Conservation (phyloP, 2,797 vertebrate genomes). For the Hydrocynus forskahlii region DNA sequence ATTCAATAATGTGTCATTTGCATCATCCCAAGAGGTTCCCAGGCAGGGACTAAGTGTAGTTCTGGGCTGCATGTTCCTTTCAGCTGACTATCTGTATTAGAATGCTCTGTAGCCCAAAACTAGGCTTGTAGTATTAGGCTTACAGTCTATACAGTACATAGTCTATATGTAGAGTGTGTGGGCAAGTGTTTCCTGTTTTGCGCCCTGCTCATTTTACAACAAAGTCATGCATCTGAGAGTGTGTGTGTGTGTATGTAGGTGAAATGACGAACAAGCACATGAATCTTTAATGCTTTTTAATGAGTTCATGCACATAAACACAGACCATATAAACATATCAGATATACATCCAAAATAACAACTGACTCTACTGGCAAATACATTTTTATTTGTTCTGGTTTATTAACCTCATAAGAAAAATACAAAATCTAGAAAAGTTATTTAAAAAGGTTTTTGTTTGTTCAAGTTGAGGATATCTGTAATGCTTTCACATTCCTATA, state of each 20-base stretch:
- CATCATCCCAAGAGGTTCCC: too few relatives aligned
- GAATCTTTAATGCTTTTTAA: constrained; percentile 8
- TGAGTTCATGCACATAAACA: constrained; percentile 14
- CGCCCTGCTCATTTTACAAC: neutral
- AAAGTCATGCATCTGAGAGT: neutral
- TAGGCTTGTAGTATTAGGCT: too few relatives aligned
- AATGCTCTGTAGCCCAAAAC: too few relatives aligned
- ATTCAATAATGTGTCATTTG: too few relatives aligned
- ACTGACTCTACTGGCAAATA: neutral
- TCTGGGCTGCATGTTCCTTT: too few relatives aligned
- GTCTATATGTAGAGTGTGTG: too few relatives aligned
- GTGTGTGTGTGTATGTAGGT: neutral
- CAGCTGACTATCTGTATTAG: too few relatives aligned
- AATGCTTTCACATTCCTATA: neutral
- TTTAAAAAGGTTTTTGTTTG: neutral
- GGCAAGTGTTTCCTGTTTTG: too few relatives aligned
- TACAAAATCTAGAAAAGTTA: neutral
- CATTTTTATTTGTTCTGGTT: neutral
- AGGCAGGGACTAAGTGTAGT: too few relatives aligned
- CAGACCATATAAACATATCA: neutral
- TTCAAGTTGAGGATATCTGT: constrained; percentile 15
- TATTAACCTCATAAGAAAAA: neutral
- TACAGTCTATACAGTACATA: too few relatives aligned
- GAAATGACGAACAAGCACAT: neutral
- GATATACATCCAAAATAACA: neutral